A percentile compares a stretch with the other conserved stretches of the same genome.
These are phyloP conservation scores for Oscheius sp. DNA, from an alignment of 2,888 invertebrate genomes.

Conservation along the genomic window DNA sequence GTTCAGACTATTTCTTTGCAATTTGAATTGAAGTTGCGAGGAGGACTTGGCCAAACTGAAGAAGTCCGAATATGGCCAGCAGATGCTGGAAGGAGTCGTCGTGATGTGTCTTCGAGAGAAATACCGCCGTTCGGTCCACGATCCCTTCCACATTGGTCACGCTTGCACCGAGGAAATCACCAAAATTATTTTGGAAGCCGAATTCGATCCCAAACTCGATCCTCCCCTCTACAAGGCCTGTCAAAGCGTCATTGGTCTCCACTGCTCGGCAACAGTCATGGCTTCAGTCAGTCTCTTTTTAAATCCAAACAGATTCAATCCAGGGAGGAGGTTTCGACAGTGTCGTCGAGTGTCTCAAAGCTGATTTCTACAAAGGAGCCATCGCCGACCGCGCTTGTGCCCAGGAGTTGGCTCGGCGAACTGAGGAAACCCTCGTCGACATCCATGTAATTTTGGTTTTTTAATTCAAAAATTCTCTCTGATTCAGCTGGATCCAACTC, in stretches of 20 bases:
- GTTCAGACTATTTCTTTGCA: conserved; percentile 29
- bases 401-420: conserved; percentile 80
- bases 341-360: conserved; percentile 90
- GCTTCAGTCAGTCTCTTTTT: conserved; percentile 7
- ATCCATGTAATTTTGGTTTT: too few relatives aligned
- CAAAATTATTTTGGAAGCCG: conserved; percentile 72
- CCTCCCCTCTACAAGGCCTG: conserved; percentile 84
- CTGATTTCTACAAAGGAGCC: conserved; percentile 79
- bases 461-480: too few relatives aligned
- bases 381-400: conserved; percentile 82
- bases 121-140: conserved; percentile 53
- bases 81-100: conserved; percentile 59
- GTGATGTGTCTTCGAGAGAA: conserved; percentile 63
- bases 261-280: conserved; percentile 59
- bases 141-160: conserved; percentile 34
- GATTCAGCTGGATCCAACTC: conserved; percentile 89
- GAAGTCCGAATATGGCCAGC: conserved; percentile 56
- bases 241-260: conserved; percentile 64
- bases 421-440: conserved; percentile 86
- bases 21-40: conserved; percentile 55
- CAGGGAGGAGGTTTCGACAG: conserved; percentile 69
- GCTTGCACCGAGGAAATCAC: conserved; percentile 38
- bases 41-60: conserved; percentile 64
- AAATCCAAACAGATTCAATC: background rate
- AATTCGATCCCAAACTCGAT: conserved; percentile 88